phyloP scores from a whole-genome alignment of 2,113 vertebrate genomes.

The Cathartes aura region DNA sequence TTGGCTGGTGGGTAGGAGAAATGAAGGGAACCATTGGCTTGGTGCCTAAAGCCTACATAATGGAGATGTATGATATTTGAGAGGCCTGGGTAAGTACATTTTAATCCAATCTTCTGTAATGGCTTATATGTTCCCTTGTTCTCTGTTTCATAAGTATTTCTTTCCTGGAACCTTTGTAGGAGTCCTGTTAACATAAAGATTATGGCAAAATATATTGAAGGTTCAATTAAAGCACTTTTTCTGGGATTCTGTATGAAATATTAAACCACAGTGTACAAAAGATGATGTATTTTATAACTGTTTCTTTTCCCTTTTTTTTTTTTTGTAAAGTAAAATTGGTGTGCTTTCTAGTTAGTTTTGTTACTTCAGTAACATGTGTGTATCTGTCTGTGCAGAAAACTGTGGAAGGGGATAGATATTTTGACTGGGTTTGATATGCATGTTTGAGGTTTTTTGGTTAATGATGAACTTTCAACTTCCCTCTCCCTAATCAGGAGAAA shows the following conservation, averaged over 20 bases:
- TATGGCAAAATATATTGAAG: constrained; percentile 61
- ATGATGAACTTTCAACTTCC: constrained; percentile 26
- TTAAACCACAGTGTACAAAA: constrained; percentile 23
- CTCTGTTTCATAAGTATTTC: constrained; percentile 78
- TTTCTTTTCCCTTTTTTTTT: background rate
- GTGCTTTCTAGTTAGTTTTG: background rate
- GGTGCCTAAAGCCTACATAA: constrained; percentile 94
- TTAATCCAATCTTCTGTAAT: constrained; percentile 86
- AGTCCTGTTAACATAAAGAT: constrained; percentile 77
- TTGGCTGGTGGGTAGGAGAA: constrained; percentile 99
- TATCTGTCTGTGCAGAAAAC: background rate
- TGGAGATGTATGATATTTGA: constrained; percentile 93
- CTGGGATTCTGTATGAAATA: constrained; percentile 58
- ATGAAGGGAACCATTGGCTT: constrained; percentile 93
- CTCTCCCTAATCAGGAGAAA: constrained; percentile 57
- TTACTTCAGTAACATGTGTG: background rate
- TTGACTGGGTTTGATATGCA: background rate
- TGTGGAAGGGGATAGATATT: background rate
- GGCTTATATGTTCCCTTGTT: constrained; percentile 82
- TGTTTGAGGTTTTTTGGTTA: constrained; percentile 11
- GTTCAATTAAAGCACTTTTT: constrained; percentile 62
- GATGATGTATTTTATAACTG: constrained; percentile 21
- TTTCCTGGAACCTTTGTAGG: constrained; percentile 77
- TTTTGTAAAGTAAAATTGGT: background rate
- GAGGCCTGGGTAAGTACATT: constrained; percentile 86